Conservation (phyloP, 2,797 vertebrate species). For the Amphiprion clarkii region DNA sequence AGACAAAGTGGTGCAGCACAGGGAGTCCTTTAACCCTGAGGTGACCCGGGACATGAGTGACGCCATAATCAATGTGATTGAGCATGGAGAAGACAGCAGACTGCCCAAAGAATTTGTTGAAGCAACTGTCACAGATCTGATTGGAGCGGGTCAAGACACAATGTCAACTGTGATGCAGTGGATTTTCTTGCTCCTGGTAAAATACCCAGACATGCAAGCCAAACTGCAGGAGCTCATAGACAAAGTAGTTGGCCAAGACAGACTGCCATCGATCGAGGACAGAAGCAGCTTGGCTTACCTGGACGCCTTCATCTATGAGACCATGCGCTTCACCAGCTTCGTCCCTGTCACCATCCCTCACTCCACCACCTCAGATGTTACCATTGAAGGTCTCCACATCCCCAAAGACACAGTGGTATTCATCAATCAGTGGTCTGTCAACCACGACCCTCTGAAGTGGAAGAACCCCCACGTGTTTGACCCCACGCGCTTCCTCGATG, state of each 20-base stretch:
- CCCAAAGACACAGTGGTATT: slow-evolving; percentile 96
- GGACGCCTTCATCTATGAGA: slow-evolving; percentile 94
- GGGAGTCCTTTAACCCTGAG: slow-evolving; percentile 80
- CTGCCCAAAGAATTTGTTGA: slow-evolving; percentile 82
- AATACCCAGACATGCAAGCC: slow-evolving; percentile 82
- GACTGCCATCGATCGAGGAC: slow-evolving; percentile 90
- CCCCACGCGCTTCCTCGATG: slow-evolving; percentile 90
- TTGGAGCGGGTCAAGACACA: slow-evolving; percentile 98
- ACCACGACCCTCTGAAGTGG: slow-evolving; percentile 95
- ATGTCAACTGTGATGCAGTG: slow-evolving; percentile 92
- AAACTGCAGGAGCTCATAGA: slow-evolving; percentile 87
- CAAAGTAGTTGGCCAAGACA: slow-evolving; percentile 87
- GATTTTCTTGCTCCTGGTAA: slow-evolving; percentile 90
- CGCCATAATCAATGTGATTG: slow-evolving; percentile 88
- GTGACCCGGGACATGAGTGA: slow-evolving; percentile 88
- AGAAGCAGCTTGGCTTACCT: slow-evolving; percentile 87
- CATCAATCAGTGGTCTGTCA: slow-evolving; percentile 97
- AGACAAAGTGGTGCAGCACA: slow-evolving; percentile 86
- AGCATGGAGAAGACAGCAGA: slow-evolving; percentile 76
- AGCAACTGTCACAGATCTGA: slow-evolving; percentile 91
- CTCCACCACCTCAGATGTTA: slow-evolving; percentile 90
- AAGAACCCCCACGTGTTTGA: slow-evolving; percentile 91
- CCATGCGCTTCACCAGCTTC: slow-evolving; percentile 97
- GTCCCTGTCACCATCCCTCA: slow-evolving; percentile 96
- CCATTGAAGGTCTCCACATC: slow-evolving; percentile 92